These are phyloP conservation scores for Propithecus coquereli DNA, from an alignment of 2,113 vertebrate genomes.

Conservation along the genomic window DNA sequence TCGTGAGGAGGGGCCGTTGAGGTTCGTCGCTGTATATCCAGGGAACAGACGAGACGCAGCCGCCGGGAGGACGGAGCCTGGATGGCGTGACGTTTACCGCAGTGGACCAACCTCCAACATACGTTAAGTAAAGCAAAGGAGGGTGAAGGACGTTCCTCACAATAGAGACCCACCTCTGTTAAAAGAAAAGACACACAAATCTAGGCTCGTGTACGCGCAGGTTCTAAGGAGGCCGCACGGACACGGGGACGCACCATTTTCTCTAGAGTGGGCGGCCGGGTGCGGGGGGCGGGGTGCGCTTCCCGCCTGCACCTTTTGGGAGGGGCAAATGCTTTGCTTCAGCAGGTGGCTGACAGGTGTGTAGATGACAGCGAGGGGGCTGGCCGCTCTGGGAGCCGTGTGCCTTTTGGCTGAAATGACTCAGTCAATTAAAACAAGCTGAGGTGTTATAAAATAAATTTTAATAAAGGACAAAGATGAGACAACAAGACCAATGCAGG, in stretches of 20 bases:
- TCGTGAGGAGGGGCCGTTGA: fast-evolving
- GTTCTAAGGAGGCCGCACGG: fast-evolving
- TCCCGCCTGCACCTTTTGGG: no score
- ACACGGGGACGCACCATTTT: fast-evolving
- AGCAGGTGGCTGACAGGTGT: neutral
- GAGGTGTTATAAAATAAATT: neutral
- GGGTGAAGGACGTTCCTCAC: neutral
- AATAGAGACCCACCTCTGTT: fast-evolving
- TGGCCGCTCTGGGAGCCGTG: fast-evolving
- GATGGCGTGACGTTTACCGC: fast-evolving
- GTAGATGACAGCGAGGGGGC: neutral
- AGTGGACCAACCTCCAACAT: fast-evolving
- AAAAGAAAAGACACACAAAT: neutral
- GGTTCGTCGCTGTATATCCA: fast-evolving
- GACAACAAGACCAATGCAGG: neutral
- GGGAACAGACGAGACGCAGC: fast-evolving
- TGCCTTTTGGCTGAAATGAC: neutral
- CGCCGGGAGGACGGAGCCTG: fast-evolving
- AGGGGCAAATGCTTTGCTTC: fast-evolving
- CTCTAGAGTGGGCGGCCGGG: neutral
- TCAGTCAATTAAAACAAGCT: neutral
- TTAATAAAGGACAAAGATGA: neutral
- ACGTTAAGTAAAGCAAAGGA: fast-evolving
- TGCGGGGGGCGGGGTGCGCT: fast-evolving
- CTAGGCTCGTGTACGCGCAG: fast-evolving